Evolutionary conservation across 2,113 vertebrate genomes (phyloP).

Genomic region (Lagopus muta): DNA sequence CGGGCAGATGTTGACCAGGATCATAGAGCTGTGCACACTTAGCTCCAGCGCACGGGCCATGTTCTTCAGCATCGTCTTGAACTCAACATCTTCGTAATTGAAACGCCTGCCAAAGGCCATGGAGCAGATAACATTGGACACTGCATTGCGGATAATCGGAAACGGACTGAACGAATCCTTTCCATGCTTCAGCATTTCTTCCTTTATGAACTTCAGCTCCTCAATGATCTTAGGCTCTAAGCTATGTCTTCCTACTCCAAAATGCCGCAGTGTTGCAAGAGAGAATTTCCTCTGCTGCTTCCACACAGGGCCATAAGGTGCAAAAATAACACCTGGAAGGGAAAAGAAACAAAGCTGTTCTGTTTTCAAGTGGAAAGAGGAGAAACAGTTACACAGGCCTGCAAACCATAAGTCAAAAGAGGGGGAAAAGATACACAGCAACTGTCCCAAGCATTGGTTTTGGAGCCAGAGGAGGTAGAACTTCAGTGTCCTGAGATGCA

Average conservation of each 20-base stretch:
- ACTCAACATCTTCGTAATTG: constrained; percentile 85
- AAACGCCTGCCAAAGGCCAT: constrained; percentile 91
- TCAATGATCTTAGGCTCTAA: constrained; percentile 91
- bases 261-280: constrained; percentile 87
- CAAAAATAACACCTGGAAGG: constrained; percentile 91
- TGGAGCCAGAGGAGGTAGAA: background rate
- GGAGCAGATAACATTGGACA: constrained; percentile 95
- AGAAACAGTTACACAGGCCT: background rate
- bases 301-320: constrained; percentile 91
- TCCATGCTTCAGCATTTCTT: constrained; percentile 82
- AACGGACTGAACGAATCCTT: constrained; percentile 77
- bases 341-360: background rate
- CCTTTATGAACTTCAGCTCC: constrained; percentile 85
- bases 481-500: too few species aligned
- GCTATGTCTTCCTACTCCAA: constrained; percentile 91
- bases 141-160: constrained; percentile 83
- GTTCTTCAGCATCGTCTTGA: constrained; percentile 83
- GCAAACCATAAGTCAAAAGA: background rate
- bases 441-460: background rate
- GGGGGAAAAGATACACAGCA: background rate
- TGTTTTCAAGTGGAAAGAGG: background rate
- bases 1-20: constrained; percentile 90
- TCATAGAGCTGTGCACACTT: constrained; percentile 80
- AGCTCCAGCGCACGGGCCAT: constrained; percentile 90
- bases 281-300: constrained; percentile 93